Base-by-base conservation (phyloP, 2,888 invertebrate species). In the Tetheella fluctuosa region DNA sequence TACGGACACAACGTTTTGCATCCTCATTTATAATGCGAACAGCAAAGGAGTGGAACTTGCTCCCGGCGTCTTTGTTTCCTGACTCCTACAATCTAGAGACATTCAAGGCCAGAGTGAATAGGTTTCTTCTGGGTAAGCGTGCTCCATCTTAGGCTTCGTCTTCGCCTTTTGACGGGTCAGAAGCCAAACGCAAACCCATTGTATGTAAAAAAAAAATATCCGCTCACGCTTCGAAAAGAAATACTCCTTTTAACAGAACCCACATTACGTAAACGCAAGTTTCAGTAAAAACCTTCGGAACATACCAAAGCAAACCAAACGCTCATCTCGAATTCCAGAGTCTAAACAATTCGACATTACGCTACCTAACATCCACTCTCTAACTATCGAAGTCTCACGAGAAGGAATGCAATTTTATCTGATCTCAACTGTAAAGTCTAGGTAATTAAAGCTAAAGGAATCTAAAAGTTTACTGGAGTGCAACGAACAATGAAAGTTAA, bases 321-420 rank as follows among this genome's bases (percentile, higher is more conserved):
- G 62, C 66, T 62, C 64, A 64, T 61, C 59, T 23, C 20, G 62
- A 48, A 62, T 66, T 59, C 56, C 59, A 59, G 64, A 64, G 61
- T 66, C 62, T 66, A 59, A 59, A 57, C 59, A 58, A 62, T 62
- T 52, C 48, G 20, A 59, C 57, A 62, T 58, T 62, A 64, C 63
- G 61, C 59, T 61, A 42, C 59, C 58, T 58, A 54, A 61, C 56
- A 54, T 23, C 59, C 58, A 54, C 56, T 54, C 58, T 58, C 55
- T 59, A 56, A 56, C 59, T 20, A 54, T 48, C 20, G 64, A 62
- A 63, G 60, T 53, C 48, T 48, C 48, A 48, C 48, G 20, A 48
- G 48, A 65, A 63, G 79, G 80, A 85, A 85, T 85, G 85, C 81
- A 86, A 84, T 86, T 83, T 81, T 77, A 83, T 83, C 83, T 68